Evolutionary conservation across 2,797 vertebrate species (phyloP).

Genomic region (Semaprochilodus insignis): DNA sequence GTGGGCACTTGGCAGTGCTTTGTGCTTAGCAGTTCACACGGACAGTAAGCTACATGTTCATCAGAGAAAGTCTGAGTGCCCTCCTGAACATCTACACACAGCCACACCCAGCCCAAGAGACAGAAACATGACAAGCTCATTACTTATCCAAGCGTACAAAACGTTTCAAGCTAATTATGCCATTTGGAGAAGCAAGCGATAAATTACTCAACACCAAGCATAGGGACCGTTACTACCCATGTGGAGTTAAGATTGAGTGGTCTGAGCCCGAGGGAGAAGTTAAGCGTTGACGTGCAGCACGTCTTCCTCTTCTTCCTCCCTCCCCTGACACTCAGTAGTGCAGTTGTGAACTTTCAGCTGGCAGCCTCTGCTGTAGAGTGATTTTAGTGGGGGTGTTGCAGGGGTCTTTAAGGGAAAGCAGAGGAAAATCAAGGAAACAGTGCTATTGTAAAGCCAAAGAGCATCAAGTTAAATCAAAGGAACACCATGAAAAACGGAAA

Average conservation of each 20-base stretch:
- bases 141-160: slow-evolving; percentile 46
- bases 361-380: slow-evolving; percentile 12
- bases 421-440: neutral
- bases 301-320: slow-evolving; percentile 10
- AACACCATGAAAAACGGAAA: slow-evolving; percentile 13
- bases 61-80: neutral
- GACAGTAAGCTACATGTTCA: neutral
- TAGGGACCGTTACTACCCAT: slow-evolving; percentile 49
- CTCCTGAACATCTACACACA: neutral
- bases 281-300: slow-evolving; percentile 52
- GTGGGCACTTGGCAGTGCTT: neutral
- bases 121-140: slow-evolving; percentile 46
- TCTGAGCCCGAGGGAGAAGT: slow-evolving; percentile 43
- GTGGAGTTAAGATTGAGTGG: slow-evolving; percentile 54
- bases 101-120: slow-evolving; percentile 26
- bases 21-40: neutral
- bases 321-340: slow-evolving; percentile 42
- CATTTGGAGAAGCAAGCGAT: slow-evolving; percentile 56
- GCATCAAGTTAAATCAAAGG: slow-evolving; percentile 23
- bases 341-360: slow-evolving; percentile 47
- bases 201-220: slow-evolving; percentile 57
- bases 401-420: slow-evolving; percentile 13
- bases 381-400: slow-evolving; percentile 5
- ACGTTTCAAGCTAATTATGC: slow-evolving; percentile 52
- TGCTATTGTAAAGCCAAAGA: slow-evolving; percentile 12